These are phyloP conservation scores for Muraenolepis orangiensis DNA, from an alignment of 2,797 vertebrate species.

Conservation along the genomic window DNA sequence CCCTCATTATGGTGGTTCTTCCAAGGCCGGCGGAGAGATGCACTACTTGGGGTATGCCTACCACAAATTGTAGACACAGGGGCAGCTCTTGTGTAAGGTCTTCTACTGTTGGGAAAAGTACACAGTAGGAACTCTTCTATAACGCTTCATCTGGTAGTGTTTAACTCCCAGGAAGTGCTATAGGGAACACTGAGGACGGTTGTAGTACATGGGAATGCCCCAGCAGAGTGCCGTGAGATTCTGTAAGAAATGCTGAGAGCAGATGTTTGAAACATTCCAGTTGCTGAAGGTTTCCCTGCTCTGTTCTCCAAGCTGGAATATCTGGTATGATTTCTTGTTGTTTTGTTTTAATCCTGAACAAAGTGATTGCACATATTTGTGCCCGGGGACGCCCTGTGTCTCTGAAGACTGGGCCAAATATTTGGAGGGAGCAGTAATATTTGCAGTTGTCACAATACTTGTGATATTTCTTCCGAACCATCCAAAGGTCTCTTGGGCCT, in stretches of 20 bases:
- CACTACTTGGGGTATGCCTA: not conserved
- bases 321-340: slow-evolving; percentile 12
- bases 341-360: no score
- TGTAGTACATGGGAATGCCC: slow-evolving; percentile 44
- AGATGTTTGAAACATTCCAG: slow-evolving; percentile 51
- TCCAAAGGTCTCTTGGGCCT: not conserved
- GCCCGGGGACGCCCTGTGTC: not conserved
- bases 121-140: slow-evolving; percentile 39
- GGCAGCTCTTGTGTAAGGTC: slow-evolving; percentile 42
- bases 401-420: not conserved
- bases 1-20: not conserved
- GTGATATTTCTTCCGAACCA: not conserved
- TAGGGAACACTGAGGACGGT: slow-evolving; percentile 36
- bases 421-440: not conserved
- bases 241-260: slow-evolving; percentile 52
- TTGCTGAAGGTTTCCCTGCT: slow-evolving; percentile 17
- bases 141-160: slow-evolving; percentile 56
- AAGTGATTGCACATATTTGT: not conserved
- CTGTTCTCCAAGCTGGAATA: slow-evolving; percentile 18
- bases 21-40: not conserved
- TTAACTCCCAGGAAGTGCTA: slow-evolving; percentile 45
- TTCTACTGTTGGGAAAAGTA: slow-evolving; percentile 20
- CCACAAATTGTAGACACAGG: slow-evolving; percentile 22
- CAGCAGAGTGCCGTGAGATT: slow-evolving; percentile 41
- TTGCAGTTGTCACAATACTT: not conserved